Evolutionary conservation across 2,888 invertebrate species (phyloP).

Genomic region (Aricia artaxerxes): DNA sequence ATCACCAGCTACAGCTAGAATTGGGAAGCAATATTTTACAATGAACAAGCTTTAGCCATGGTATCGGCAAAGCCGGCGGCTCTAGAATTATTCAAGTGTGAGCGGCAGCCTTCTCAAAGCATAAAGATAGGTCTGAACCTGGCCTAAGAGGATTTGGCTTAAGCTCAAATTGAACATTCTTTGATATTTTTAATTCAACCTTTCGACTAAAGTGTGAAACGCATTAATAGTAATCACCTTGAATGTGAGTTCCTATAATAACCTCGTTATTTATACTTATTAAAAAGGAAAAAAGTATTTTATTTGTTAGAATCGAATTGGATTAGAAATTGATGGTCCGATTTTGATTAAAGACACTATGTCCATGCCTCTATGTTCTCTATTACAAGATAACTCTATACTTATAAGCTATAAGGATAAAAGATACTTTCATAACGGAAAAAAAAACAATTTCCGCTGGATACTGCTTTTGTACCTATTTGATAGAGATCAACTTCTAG

Average conservation of each 20-base stretch:
- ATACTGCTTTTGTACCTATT: too few species aligned
- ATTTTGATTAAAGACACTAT: too few species aligned
- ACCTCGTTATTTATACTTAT: too few species aligned
- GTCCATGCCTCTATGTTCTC: too few species aligned
- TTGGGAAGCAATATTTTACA: slow-evolving; percentile 4
- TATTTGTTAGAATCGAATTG: too few species aligned
- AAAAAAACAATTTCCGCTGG: too few species aligned
- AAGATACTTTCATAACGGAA: too few species aligned
- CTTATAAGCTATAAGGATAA: too few species aligned
- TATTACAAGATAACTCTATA: too few species aligned
- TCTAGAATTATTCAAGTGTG: slow-evolving; percentile 39
- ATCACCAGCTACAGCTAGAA: background rate
- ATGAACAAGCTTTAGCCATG: slow-evolving; percentile 4
- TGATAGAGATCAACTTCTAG: too few species aligned
- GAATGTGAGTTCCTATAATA: background rate
- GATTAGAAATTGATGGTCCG: too few species aligned
- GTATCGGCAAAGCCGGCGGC: slow-evolving; percentile 34
- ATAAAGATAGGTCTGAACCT: slow-evolving; percentile 23
- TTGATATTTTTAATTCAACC: slow-evolving; percentile 14
- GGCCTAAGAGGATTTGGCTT: slow-evolving; percentile 15
- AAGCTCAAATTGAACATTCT: slow-evolving; percentile 3
- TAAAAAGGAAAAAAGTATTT: too few species aligned
- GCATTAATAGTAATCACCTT: background rate
- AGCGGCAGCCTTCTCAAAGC: slow-evolving; percentile 33
- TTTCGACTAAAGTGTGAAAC: background rate